phyloP scores from a whole-genome alignment of 2,113 vertebrate species.

The Jacana jacana region DNA sequence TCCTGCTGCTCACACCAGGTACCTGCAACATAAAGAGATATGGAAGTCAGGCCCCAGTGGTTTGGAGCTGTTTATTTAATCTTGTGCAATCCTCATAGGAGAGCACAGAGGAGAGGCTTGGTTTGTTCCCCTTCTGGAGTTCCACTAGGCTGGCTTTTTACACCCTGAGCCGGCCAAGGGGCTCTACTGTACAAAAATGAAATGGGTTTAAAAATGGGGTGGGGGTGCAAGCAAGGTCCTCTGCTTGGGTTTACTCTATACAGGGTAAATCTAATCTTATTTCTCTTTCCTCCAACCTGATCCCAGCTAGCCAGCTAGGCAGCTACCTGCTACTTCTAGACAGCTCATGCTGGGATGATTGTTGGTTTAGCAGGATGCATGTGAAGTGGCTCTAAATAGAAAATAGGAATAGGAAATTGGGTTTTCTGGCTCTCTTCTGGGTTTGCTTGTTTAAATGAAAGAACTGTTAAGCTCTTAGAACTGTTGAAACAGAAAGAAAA shows the following conservation, averaged over 20 bases:
- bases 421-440: not conserved
- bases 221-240: not conserved
- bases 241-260: not conserved
- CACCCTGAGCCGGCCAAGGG: not conserved
- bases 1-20: not conserved
- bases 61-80: not conserved
- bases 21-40: not conserved
- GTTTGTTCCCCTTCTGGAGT: not conserved
- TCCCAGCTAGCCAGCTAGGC: not conserved
- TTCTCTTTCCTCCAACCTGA: not conserved
- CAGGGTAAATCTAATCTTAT: not conserved
- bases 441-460: not conserved
- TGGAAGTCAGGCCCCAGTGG: not conserved
- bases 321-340: constrained; percentile 35
- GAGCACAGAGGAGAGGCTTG: not conserved
- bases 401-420: constrained; percentile 41
- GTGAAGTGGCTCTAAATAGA: constrained; percentile 46
- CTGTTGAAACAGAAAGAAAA: not conserved
- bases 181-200: not conserved
- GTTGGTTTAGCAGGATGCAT: constrained; percentile 32
- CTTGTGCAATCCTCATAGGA: not conserved
- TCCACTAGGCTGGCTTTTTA: not conserved
- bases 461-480: not conserved
- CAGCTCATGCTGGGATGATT: constrained; percentile 30
- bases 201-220: not conserved